Base-by-base conservation (phyloP, 37 sponge, comb jelly and placozoan genomes). In the Amphimedon queenslandica region DNA sequence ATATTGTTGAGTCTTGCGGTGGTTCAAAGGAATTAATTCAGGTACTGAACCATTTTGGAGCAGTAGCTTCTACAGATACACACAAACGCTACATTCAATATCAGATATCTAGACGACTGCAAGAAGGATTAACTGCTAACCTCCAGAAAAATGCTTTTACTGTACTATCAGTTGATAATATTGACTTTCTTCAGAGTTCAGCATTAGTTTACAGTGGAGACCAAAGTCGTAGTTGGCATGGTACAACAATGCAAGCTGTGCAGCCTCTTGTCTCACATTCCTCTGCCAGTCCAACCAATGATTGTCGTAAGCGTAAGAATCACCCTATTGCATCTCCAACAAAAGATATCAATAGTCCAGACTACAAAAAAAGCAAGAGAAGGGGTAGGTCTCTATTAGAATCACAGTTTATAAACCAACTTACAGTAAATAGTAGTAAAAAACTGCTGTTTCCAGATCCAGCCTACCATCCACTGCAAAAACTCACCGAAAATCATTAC, bases 41-140 rank as follows among this genome's bases (percentile, higher is more conserved):
- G 36, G 31, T 75, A 34, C 42, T 75, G 64, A 75, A 75, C 37
- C 75, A 63, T 38, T 38, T 75, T 27, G 75, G 75, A 61, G 75
- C 31, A 29, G 58, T 63, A 39, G 75, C 43, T 8, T 61, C 63
- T 40, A 2, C 24, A 24, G 75, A 75, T n/a, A 75, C 75, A 39
- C 75, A 63, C 32, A 21, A 11, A 30, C 64, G 65, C 13, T 75
- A 40, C 24, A 41, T 75, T 31, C 43, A 63, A 30, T 72, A 72
- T 27, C 29, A 60, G 36, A 41, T 72, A 25, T 38, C 56, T 23
- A 32, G 36, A 30, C 30, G 38, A 10, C 8, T 3, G n/a, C 37
- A 63, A 33, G 10, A 75, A n/a, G 75, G 63, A 63, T 18, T 51
- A 63, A 21, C 61, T 47, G 10, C 24, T 75, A 64, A 63, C 8